A percentile compares a stretch with the other conserved stretches of the same genome.
Evolutionary conservation across 2,797 vertebrate genomes (phyloP).

Genomic region (Rhadinocentrus ornatus): DNA sequence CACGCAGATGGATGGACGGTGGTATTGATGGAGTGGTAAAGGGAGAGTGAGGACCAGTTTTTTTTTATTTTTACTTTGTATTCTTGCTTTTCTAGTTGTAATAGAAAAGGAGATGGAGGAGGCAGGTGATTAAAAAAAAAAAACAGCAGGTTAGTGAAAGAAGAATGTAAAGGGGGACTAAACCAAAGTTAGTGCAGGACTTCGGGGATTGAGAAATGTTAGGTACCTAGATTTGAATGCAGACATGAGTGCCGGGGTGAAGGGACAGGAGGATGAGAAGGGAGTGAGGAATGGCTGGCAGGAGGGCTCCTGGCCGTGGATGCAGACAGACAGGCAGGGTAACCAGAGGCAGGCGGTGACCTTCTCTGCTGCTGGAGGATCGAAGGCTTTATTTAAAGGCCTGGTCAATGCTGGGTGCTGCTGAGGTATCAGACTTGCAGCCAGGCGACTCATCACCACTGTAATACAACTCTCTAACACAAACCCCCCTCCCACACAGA

Average conservation of each 20-base stretch:
- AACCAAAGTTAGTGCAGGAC: constrained; percentile 18
- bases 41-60: constrained; percentile 16
- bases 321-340: constrained; percentile 79
- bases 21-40: constrained; percentile 25
- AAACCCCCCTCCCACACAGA: constrained; percentile 46
- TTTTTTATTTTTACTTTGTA: neutral
- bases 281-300: constrained; percentile 21
- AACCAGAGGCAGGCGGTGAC: constrained; percentile 81
- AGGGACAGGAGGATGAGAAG: constrained; percentile 27
- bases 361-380: constrained; percentile 78
- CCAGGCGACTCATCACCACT: constrained; percentile 79
- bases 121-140: neutral
- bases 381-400: constrained; percentile 84
- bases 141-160: neutral
- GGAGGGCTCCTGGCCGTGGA: constrained; percentile 64
- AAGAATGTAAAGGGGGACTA: neutral
- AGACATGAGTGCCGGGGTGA: constrained; percentile 21
- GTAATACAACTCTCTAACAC: constrained; percentile 80
- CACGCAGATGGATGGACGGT: constrained; percentile 54
- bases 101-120: constrained; percentile 16
- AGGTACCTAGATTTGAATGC: constrained; percentile 42
- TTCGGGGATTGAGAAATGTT: constrained; percentile 6
- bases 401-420: constrained; percentile 83
- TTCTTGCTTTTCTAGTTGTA: constrained; percentile 5
- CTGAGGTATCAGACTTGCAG: constrained; percentile 81